phyloP scores from a whole-genome alignment of 2,888 invertebrate genomes.

The Leistus spinibarbis region DNA sequence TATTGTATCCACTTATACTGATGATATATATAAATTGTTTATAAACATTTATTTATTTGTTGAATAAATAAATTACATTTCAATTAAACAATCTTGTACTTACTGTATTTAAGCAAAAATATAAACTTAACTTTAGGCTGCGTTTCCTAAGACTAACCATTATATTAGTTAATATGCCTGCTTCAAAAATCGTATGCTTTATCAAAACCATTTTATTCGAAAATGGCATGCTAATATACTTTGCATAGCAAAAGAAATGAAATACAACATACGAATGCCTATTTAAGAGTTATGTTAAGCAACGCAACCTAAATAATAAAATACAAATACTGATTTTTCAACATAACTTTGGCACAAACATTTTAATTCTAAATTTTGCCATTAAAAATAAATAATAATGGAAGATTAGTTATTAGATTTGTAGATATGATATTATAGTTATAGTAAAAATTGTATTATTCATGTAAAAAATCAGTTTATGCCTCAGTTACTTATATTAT shows the following conservation, averaged over 20 bases:
- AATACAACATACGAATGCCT: neutral
- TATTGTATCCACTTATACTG: neutral
- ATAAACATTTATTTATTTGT: conserved; percentile 34
- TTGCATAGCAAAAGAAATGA: neutral
- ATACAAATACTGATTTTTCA: conserved; percentile 11
- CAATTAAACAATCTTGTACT: conserved; percentile 1
- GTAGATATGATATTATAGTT: neutral
- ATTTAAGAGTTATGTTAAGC: neutral
- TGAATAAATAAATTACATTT: conserved; percentile 32
- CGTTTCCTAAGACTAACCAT: neutral
- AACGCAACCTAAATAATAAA: conserved; percentile 25
- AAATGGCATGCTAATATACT: neutral
- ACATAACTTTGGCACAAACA: conserved; percentile 38
- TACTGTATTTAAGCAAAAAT: neutral
- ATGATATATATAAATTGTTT: conserved; percentile 23
- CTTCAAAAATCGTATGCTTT: neutral
- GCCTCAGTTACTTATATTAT: neutral
- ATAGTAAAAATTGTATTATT: neutral
- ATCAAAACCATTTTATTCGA: conserved; percentile 1
- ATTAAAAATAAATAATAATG: conserved; percentile 9
- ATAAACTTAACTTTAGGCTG: neutral
- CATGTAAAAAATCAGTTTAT: neutral
- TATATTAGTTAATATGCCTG: neutral
- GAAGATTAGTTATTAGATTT: neutral
- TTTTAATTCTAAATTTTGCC: conserved; percentile 15